Base-by-base conservation (phyloP, 2,113 vertebrate species). In the Zeus faber region DNA sequence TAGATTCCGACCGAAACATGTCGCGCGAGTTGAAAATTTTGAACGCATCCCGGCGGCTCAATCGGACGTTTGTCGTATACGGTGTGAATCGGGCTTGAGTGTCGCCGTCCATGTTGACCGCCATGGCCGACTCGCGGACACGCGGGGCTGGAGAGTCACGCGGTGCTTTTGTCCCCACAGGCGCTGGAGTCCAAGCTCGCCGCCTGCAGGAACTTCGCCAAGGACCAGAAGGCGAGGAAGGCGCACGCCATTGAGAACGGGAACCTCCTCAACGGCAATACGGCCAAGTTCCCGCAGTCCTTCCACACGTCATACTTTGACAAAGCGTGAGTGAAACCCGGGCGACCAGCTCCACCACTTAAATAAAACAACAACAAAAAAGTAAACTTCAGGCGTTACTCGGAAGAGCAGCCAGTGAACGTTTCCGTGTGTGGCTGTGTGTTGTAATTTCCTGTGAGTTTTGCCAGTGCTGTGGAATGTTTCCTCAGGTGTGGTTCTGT, bases 121-220 rank as follows among this genome's bases (percentile, higher is more conserved):
- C 9, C 13, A 14, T 37, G 11, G 13, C 13, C n/a, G 33, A 37
- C 9, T 37, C 33, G 2, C 6, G 5, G 11, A n/a, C 33, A 4
- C n/a, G 33, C 3, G 10, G 9, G 33, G 4, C 33, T 37, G 4
- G 13, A n/a, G 5, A 10, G 1, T 33, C 4, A 8, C 26, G 26
- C 26, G 26, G 5, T 18, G 17, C 17, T 16, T 18, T 20, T 2
- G 1, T 62, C 23, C 49, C 29, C 16, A 0, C 83, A 99, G 96
- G 96, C 94, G 67, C 90, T 99, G 87, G 95, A 98, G 90, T 97
- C 94, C 13, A 99, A 98, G 75, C 85, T 99, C 46, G 93, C 95
- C 25, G 94, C 94, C 22, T 99, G 95, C 87, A 93, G 95, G 65
- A 98, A 97, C 77, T 95, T 95, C 69, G 93, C 94, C 27, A 97